A percentile compares a stretch with the other conserved stretches of the same genome.
Evolutionary conservation across 2,888 invertebrate genomes (phyloP).

Genomic region (Incurvaria masculella): DNA sequence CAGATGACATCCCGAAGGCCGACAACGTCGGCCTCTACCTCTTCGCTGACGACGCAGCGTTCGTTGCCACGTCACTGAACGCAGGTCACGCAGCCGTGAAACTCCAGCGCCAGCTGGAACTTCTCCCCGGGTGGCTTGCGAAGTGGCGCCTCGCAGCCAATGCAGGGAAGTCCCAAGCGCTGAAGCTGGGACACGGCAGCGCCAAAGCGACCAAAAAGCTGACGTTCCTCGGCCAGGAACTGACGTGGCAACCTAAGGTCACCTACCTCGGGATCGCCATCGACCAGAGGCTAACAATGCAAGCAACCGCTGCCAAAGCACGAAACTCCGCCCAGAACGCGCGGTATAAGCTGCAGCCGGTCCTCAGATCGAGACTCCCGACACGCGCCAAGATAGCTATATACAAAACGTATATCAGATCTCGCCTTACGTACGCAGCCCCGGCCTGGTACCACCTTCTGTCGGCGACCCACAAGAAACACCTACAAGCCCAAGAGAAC

Average conservation of each 20-base stretch:
- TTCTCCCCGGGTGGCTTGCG: constrained; percentile 14
- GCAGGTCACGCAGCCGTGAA: constrained; percentile 12
- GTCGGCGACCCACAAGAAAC: neutral
- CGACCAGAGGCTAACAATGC: constrained; percentile 14
- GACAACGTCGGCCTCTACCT: constrained; percentile 8
- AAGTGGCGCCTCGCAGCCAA: constrained; percentile 11
- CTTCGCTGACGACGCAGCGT: constrained; percentile 14
- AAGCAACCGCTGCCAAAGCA: constrained; percentile 5
- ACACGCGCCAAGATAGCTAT: constrained; percentile 13
- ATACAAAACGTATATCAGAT: constrained; percentile 13
- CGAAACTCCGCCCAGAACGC: constrained; percentile 6
- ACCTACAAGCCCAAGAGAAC: neutral
- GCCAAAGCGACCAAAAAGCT: neutral
- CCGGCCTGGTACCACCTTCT: constrained; percentile 3
- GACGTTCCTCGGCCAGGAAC: constrained; percentile 3
- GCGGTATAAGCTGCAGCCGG: constrained; percentile 9
- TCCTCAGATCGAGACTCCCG: constrained; percentile 14
- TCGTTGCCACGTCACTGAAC: constrained; percentile 11
- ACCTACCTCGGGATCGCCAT: constrained; percentile 17
- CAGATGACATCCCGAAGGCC: constrained; percentile 14
- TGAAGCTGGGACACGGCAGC: neutral
- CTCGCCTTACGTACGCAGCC: constrained; percentile 4
- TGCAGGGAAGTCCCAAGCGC: constrained; percentile 15
- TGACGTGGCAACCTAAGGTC: constrained; percentile 7
- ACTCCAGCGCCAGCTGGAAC: constrained; percentile 14